These are phyloP conservation scores for Naja naja DNA, from an alignment of 2,113 vertebrate genomes.

Conservation along the genomic window DNA sequence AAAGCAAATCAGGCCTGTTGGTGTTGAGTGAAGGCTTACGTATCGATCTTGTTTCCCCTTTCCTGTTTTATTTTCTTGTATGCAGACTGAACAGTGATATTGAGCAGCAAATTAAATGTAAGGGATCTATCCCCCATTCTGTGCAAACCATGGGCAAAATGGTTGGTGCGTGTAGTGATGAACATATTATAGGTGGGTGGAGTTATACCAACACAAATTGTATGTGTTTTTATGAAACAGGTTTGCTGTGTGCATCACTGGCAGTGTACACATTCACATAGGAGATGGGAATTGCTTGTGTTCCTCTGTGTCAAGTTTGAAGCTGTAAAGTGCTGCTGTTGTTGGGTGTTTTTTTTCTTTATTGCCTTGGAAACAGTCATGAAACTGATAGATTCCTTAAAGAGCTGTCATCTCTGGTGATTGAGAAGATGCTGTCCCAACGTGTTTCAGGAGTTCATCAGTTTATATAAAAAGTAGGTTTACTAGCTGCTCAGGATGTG, in stretches of 20 bases:
- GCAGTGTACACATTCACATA: not conserved
- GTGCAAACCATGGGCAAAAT: no score
- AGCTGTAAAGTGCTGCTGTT: slow-evolving; percentile 50
- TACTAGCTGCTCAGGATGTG: not conserved
- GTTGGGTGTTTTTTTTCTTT: slow-evolving; percentile 27
- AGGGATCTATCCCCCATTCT: not conserved
- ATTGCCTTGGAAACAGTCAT: slow-evolving; percentile 65
- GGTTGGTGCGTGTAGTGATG: not conserved
- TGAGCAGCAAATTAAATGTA: not conserved
- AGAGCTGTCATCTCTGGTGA: not conserved
- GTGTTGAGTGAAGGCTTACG: not conserved
- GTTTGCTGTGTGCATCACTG: not conserved
- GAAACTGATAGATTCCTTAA: not conserved
- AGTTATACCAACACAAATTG: not conserved
- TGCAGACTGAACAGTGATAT: not conserved
- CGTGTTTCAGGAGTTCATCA: rapidly evolving
- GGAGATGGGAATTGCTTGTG: not conserved
- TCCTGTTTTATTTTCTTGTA: not conserved
- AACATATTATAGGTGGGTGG: not conserved
- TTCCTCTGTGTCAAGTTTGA: slow-evolving; percentile 29
- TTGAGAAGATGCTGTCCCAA: not conserved
- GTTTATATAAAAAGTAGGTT: not conserved
- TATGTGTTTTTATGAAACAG: not conserved
- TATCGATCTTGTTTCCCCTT: not conserved
- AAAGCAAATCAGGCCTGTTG: not conserved